Evolutionary conservation across 2,113 vertebrate genomes (phyloP).

Genomic region (Fulmarus glacialis): DNA sequence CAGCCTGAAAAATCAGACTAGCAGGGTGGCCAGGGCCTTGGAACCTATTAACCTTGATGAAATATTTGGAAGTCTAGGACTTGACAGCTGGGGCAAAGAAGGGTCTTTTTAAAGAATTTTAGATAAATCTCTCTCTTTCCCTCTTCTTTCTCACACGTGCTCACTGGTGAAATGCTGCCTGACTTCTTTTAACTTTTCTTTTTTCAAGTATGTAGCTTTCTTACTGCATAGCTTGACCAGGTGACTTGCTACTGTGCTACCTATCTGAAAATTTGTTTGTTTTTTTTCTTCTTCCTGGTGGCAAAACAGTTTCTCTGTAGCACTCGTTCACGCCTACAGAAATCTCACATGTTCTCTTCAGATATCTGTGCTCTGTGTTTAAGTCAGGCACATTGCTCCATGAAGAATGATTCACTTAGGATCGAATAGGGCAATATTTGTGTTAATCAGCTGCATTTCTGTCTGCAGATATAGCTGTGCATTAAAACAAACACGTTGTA

Average conservation of each 20-base stretch:
- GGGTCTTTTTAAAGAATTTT: background rate
- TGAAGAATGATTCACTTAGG: background rate
- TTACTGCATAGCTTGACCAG: background rate
- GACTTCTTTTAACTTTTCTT: background rate
- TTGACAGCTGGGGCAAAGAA: background rate
- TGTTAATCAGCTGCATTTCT: constrained; percentile 25
- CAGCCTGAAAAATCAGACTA: background rate
- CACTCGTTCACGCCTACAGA: background rate
- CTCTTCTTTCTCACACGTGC: background rate
- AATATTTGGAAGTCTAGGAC: background rate
- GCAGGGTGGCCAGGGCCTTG: background rate
- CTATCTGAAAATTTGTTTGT: background rate
- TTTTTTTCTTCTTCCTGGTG: background rate
- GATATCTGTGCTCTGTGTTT: background rate
- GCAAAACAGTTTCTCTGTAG: background rate
- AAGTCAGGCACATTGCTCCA: background rate
- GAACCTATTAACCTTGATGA: constrained; percentile 1
- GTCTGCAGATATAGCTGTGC: background rate
- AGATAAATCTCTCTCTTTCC: background rate
- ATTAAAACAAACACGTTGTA: background rate
- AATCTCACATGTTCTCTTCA: background rate
- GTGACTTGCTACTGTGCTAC: background rate
- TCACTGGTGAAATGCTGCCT: background rate
- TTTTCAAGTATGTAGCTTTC: background rate
- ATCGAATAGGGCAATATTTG: background rate